Base-by-base conservation (phyloP, 30 jellyfish, hydroid and myxozoan genomes). In the Calvadosia cruxmelitensis region DNA sequence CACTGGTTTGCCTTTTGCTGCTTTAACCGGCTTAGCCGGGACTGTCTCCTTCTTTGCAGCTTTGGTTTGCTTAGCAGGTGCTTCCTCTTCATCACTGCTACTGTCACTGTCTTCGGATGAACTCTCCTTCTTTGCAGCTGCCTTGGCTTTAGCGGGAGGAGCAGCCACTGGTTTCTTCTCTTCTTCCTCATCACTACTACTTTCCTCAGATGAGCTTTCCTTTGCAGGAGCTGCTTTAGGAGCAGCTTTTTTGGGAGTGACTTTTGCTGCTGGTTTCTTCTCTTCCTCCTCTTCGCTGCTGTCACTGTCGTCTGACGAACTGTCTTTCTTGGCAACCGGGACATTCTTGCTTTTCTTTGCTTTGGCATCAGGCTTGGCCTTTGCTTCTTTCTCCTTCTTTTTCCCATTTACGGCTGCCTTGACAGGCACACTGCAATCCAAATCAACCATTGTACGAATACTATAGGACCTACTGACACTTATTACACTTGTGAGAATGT, bases 161-260 rank as follows among this genome's bases (percentile, higher is more conserved):
- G 57, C 57, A n/a, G n/a, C n/a, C n/a, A n/a, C n/a, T n/a, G n/a
- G n/a, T n/a, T n/a, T 64, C 86, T 16, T 75, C 84, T 66, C 77
- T 13, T 80, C 93, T 34, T 73, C 88, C 3, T 77, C 89, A 2
- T 80, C 87, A 71, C 70, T 82, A n/a, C 67, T 65, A 63, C 72
- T 63, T 33, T 80, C 93, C 32, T 77, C 89, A 16, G 66, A 74
- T n/a, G 69, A 52, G 29, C 73, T 50, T 24, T 63, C 85, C 29
- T 75, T 50, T 10, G 71, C 81, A 42, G 57, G 15, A 42, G 57
- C 57, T 42, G 57, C 57, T 42, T 42, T 42, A n/a, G n/a, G n/a
- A n/a, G n/a, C n/a, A n/a, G n/a, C n/a, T n/a, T n/a, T n/a, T n/a
- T n/a, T n/a, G n/a, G n/a, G n/a, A n/a, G n/a, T n/a, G 57, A 20